Evolutionary conservation across 2,797 vertebrate species (phyloP).

Genomic region (Tapera naevia): DNA sequence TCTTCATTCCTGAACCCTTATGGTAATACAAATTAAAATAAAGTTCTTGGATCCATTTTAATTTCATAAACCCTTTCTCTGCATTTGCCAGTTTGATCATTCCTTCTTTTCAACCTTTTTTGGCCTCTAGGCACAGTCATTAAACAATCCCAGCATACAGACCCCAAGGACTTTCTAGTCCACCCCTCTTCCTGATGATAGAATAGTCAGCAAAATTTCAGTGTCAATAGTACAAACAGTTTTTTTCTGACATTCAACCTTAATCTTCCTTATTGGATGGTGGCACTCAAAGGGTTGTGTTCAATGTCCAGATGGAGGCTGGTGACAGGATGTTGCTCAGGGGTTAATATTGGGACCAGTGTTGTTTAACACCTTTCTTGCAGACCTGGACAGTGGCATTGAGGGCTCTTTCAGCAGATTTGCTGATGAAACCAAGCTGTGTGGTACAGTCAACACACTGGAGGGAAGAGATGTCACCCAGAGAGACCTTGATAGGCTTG

Average conservation of each 20-base stretch:
- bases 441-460: too few species aligned
- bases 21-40: not conserved
- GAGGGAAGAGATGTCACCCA: too few species aligned
- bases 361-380: too few species aligned
- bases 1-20: not conserved
- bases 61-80: not conserved
- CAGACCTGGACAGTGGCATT: too few species aligned
- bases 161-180: not conserved
- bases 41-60: not conserved
- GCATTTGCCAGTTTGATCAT: not conserved
- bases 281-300: too few species aligned
- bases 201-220: not conserved
- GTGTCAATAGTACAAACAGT: fast-evolving
- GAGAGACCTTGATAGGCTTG: too few species aligned
- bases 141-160: not conserved
- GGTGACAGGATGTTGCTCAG: too few species aligned
- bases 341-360: too few species aligned
- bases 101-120: not conserved
- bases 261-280: not conserved
- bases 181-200: not conserved
- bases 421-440: too few species aligned
- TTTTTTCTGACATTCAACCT: not conserved
- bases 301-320: too few species aligned
- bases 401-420: too few species aligned
- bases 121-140: not conserved